A percentile compares a stretch with the other conserved stretches of the same genome.
phyloP scores from a whole-genome alignment of 2,888 invertebrate species.

The Sabellastarte sp. region DNA sequence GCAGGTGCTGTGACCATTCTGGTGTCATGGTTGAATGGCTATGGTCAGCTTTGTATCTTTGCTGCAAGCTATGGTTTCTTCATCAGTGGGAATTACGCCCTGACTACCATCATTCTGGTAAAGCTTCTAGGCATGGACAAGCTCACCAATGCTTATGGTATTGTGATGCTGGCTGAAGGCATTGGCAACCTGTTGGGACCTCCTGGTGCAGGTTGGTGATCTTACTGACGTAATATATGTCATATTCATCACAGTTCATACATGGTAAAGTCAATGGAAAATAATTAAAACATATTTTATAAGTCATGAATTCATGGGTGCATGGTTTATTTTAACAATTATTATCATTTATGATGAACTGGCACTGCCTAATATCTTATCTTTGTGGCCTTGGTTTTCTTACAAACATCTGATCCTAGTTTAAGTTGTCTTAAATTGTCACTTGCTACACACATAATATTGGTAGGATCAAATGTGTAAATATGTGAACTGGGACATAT shows the following conservation, averaged over 20 bases:
- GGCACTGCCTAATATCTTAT: no score
- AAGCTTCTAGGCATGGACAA: slow-evolving; percentile 85
- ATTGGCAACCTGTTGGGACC: slow-evolving; percentile 87
- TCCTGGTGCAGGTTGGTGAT: slow-evolving; percentile 78
- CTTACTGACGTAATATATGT: not conserved
- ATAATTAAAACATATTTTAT: no score
- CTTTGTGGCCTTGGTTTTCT: no score
- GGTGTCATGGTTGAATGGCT: slow-evolving; percentile 43
- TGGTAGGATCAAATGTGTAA: no score
- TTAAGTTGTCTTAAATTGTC: no score
- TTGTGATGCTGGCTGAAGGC: slow-evolving; percentile 84
- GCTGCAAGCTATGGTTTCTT: slow-evolving; percentile 74
- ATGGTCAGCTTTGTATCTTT: slow-evolving; percentile 34
- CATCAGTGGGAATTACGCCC: slow-evolving; percentile 87
- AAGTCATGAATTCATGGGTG: no score
- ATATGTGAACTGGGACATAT: no score
- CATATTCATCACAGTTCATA: not conserved
- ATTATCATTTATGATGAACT: no score
- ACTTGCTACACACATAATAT: no score
- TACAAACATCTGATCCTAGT: no score
- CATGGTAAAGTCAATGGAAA: no score
- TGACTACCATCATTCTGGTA: slow-evolving; percentile 86
- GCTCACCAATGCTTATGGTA: slow-evolving; percentile 87
- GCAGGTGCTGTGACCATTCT: slow-evolving; percentile 34
- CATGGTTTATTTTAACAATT: no score